These are phyloP conservation scores for Omphaloscelis lunosa DNA, from an alignment of 2,888 invertebrate species.

Conservation along the genomic window DNA sequence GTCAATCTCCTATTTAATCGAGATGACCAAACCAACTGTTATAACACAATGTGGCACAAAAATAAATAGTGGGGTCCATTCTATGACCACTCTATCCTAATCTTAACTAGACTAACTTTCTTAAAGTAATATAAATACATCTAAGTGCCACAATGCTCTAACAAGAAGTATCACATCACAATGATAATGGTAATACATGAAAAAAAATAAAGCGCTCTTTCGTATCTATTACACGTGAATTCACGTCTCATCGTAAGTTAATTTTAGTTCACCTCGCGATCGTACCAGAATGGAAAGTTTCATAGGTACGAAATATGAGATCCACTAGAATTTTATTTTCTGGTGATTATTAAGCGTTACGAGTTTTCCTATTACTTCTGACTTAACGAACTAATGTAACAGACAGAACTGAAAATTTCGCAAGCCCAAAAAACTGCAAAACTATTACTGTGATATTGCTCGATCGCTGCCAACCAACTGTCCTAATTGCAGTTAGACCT, in stretches of 20 bases:
- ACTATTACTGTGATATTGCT: background rate
- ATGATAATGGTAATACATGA: conserved; percentile 55
- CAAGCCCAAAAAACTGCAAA: conserved; percentile 1
- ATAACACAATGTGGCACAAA: conserved; percentile 2
- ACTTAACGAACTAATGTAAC: conserved; percentile 18
- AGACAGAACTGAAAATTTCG: conserved; percentile 17
- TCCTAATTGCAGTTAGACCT: background rate
- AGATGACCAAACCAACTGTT: background rate
- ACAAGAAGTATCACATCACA: conserved; percentile 58
- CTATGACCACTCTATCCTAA: conserved; percentile 21
- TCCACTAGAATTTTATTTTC: conserved; percentile 59
- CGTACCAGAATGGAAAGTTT: conserved; percentile 80
- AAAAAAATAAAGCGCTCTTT: conserved; percentile 67
- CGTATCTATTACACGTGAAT: conserved; percentile 74
- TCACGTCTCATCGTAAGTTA: conserved; percentile 78
- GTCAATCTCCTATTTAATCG: conserved; percentile 17
- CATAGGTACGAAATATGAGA: conserved; percentile 68
- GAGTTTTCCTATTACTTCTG: conserved; percentile 39
- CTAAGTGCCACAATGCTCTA: conserved; percentile 45
- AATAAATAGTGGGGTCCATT: conserved; percentile 4
- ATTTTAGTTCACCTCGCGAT: conserved; percentile 81
- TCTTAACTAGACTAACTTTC: conserved; percentile 42
- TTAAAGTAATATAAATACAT: conserved; percentile 50
- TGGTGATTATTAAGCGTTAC: conserved; percentile 49
- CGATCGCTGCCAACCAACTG: background rate